phyloP scores from a whole-genome alignment of 2,113 vertebrate species.

The Osmerus eperlanus region DNA sequence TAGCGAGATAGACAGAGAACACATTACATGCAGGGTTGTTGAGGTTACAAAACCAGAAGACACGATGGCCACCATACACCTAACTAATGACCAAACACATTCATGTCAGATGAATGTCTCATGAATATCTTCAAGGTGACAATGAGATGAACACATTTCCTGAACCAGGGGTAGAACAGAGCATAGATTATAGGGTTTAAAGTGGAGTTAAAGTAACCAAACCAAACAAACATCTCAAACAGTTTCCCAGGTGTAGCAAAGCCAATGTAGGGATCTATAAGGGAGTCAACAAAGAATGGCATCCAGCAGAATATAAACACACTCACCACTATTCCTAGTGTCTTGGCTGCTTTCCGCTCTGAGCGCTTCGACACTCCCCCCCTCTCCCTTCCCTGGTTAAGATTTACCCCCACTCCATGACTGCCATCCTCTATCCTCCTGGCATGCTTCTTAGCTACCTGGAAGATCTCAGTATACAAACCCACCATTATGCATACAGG shows the following conservation, averaged over 20 bases:
- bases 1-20: no score
- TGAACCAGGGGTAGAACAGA: not conserved
- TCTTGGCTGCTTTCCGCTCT: conserved; percentile 51
- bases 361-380: conserved; percentile 14
- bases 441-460: not conserved
- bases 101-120: conserved; percentile 38
- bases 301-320: conserved; percentile 51
- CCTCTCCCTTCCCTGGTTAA: not conserved
- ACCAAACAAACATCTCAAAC: not conserved
- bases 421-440: conserved; percentile 29
- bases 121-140: conserved; percentile 48
- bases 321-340: conserved; percentile 50
- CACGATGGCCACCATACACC: no score
- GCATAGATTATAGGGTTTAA: not conserved
- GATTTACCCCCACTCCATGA: not conserved
- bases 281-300: conserved; percentile 25
- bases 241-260: not conserved
- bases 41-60: no score
- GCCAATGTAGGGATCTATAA: not conserved
- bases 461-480: conserved; percentile 46
- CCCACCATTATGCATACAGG: not conserved
- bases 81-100: conserved; percentile 14
- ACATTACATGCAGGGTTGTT: no score
- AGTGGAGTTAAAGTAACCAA: not conserved
- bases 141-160: conserved; percentile 47